Conservation (phyloP, 2,888 invertebrate genomes). For the Hermodice carunculata region DNA sequence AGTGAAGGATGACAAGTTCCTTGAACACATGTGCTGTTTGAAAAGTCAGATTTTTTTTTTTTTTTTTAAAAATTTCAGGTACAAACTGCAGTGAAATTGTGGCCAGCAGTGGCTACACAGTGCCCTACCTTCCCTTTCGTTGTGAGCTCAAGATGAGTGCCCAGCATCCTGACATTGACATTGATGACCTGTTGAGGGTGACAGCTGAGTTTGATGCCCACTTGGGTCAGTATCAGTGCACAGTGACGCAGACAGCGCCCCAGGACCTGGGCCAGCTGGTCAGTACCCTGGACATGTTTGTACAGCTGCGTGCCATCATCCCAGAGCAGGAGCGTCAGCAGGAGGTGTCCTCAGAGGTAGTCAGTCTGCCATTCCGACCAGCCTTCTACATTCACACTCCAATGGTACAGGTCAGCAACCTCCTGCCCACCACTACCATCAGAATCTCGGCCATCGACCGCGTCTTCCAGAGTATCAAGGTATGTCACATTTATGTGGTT, state of each 20-base stretch:
- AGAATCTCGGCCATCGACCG: constrained; percentile 46
- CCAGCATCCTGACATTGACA: constrained; percentile 41
- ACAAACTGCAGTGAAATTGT: constrained; percentile 50
- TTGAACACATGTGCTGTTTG: background rate
- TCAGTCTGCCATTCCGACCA: constrained; percentile 56
- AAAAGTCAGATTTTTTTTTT: background rate
- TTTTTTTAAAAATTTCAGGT: constrained; percentile 39
- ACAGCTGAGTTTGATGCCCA: constrained; percentile 23
- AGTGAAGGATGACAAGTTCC: background rate
- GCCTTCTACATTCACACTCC: constrained; percentile 59
- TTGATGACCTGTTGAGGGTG: constrained; percentile 51
- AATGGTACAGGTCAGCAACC: constrained; percentile 57
- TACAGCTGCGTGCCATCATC: constrained; percentile 48
- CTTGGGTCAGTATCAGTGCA: constrained; percentile 56
- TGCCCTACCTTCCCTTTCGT: constrained; percentile 45
- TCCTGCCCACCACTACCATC: constrained; percentile 49
- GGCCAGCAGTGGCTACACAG: constrained; percentile 33
- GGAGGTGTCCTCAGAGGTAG: constrained; percentile 46
- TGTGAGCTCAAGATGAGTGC: constrained; percentile 52
- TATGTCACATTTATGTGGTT: no score
- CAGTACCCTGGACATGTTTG: constrained; percentile 48
- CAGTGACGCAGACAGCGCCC: constrained; percentile 34
- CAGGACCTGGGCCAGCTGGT: constrained; percentile 38
- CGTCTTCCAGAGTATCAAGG: constrained; percentile 54
- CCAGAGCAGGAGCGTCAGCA: constrained; percentile 48